phyloP scores from a whole-genome alignment of 1,140 invertebrate genomes.

The Drosophila nikananu region DNA sequence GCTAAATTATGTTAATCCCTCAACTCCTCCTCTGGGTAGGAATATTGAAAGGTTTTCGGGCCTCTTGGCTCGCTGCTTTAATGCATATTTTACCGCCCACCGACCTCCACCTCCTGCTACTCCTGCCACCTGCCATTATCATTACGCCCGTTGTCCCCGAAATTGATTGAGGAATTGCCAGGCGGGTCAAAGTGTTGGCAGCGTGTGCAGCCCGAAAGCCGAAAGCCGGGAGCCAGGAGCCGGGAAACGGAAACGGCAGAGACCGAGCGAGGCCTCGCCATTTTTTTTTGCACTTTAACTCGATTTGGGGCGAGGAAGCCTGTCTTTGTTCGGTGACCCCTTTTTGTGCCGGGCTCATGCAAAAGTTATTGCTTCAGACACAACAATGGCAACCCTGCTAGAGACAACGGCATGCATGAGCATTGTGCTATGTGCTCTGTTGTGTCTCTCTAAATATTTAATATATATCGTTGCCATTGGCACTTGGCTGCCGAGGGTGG shows the following conservation, averaged over 20 bases:
- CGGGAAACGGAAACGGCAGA: not conserved
- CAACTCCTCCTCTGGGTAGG: slow-evolving; percentile 25
- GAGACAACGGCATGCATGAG: slow-evolving; percentile 27
- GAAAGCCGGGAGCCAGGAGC: slow-evolving; percentile 10
- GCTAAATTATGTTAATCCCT: slow-evolving; percentile 75
- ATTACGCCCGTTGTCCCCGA: slow-evolving; percentile 54
- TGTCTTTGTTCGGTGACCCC: slow-evolving; percentile 69
- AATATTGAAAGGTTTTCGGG: slow-evolving; percentile 64
- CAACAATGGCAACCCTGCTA: slow-evolving; percentile 60
- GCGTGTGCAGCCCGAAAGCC: slow-evolving; percentile 27
- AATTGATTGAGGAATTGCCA: slow-evolving; percentile 77
- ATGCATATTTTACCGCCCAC: slow-evolving; percentile 39
- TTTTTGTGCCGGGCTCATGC: slow-evolving; percentile 51
- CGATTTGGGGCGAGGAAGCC: slow-evolving; percentile 49
- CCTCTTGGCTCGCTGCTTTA: slow-evolving; percentile 28
- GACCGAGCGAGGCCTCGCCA: slow-evolving; percentile 5
- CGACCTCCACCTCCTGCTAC: not conserved
- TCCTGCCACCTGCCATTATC: slow-evolving; percentile 35
- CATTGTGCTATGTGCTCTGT: slow-evolving; percentile 39
- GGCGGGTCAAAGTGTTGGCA: slow-evolving; percentile 58
- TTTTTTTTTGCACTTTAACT: slow-evolving; percentile 59
- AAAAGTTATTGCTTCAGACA: slow-evolving; percentile 61
- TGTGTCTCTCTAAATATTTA: slow-evolving; percentile 68
- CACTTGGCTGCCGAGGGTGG: slow-evolving; percentile 45
- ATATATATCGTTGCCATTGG: slow-evolving; percentile 68